Evolutionary conservation across 2,888 invertebrate species (phyloP), one percentile per base, ranked within the genome.

Genomic region (Bugulina stolonifera): DNA sequence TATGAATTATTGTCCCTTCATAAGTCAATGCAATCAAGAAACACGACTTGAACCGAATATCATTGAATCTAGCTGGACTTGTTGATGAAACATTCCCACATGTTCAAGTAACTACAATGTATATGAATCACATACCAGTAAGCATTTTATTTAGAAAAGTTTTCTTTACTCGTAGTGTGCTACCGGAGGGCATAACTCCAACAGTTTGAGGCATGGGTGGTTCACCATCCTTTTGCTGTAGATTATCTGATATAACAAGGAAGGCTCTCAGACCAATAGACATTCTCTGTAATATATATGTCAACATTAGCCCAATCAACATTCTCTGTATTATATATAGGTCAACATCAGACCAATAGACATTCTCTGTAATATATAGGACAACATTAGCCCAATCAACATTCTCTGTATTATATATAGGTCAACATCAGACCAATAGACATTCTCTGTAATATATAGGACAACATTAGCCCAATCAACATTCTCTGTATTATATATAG

Each of bases 161-260:
- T 84, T 96, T 95, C 83, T 96, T 94, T 0, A 96, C 93, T 35
- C 97, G 88, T 74, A 94, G 86, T 0, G 97, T 97, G 83, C 94
- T 95, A 0, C 97, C 97, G 0, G 96, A 97, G 0, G 97, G 97
- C 72, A 97, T 85, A 0, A 93, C 93, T 0, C 95, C 95, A 73
- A 95, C 92, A 0, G 95, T 94, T 76, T 96, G 88, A 0, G 98
- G 98, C 98, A 98, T 98, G 0, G 97, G 98, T 0, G 99, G 99
- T 80, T 98, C 97, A 0, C 97, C 97, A 83, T 99, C 98, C 81
- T 97, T 97, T 84, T 99, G 99, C 81, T 99, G 98, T 72, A 99
- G 86, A 78, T 96, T 94, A 82, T 99, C 99, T 0, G 99, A 97
- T 1, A 99, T 97, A 0, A 99, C 98, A 18, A 99, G 88, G 83